Evolutionary conservation across 2,888 invertebrate species (phyloP).

Genomic region (Epinotia bilunana): DNA sequence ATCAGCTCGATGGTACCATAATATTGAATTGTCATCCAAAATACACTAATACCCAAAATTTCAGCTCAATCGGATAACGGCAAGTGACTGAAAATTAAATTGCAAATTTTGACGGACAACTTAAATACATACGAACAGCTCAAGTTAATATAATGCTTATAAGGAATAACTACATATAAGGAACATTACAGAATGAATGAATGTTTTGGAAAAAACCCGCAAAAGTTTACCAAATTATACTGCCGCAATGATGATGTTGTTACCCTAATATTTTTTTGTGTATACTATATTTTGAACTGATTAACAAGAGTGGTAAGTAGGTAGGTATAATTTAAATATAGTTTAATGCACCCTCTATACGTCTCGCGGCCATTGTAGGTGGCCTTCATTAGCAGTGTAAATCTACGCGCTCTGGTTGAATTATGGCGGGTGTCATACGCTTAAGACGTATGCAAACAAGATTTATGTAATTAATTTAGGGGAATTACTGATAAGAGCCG

Average conservation of each 20-base stretch:
- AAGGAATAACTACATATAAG: not conserved
- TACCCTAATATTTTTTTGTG: not conserved
- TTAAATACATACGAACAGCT: too few relatives aligned
- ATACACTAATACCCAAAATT: too few relatives aligned
- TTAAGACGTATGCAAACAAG: conserved; percentile 84
- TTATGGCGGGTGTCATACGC: conserved; percentile 82
- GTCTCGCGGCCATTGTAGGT: conserved; percentile 61
- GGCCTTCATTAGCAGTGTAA: conserved; percentile 80
- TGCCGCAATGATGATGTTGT: not conserved
- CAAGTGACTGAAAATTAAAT: too few relatives aligned
- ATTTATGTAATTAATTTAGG: conserved; percentile 84
- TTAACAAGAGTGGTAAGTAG: not conserved
- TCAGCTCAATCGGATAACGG: too few relatives aligned
- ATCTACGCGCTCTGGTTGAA: conserved; percentile 73
- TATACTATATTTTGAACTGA: not conserved
- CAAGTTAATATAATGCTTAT: not conserved
- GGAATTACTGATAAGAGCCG: conserved; percentile 73
- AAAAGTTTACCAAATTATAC: not conserved
- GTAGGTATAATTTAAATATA: conserved; percentile 28
- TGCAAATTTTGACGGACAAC: too few relatives aligned
- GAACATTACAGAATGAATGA: not conserved
- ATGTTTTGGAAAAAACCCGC: too few relatives aligned
- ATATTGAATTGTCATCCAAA: too few relatives aligned
- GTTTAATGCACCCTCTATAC: conserved; percentile 50
- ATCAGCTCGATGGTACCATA: too few relatives aligned